Evolutionary conservation across 2,113 vertebrate species (phyloP).

Genomic region (Protomyctophum bolini): DNA sequence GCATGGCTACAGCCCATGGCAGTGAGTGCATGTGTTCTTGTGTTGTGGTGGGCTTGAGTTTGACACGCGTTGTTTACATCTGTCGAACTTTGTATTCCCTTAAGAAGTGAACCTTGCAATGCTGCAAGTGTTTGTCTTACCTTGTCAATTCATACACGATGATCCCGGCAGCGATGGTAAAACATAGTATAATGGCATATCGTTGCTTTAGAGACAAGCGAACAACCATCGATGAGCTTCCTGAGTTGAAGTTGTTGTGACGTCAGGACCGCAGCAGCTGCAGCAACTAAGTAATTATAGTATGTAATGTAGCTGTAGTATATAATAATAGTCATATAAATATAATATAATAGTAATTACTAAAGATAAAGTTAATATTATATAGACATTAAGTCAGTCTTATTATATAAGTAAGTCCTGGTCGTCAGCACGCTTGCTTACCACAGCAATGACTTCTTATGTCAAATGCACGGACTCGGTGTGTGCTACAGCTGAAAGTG

Average conservation of each 20-base stretch:
- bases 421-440: no score
- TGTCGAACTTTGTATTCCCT: neutral
- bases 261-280: no score
- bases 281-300: no score
- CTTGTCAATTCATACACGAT: slow-evolving; percentile 35
- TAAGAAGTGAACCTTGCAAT: neutral
- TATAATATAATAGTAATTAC: no score
- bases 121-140: slow-evolving; percentile 27
- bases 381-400: no score
- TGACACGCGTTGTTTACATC: no score
- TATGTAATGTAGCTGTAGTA: neutral
- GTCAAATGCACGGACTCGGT: neutral
- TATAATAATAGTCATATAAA: neutral
- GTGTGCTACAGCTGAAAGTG: neutral
- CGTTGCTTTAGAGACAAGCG: slow-evolving; percentile 48
- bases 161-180: slow-evolving; percentile 14
- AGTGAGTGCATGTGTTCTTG: no score
- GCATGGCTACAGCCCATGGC: no score
- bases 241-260: no score
- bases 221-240: neutral
- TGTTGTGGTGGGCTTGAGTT: no score
- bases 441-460: neutral
- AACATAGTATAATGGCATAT: slow-evolving; percentile 41
- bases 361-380: no score
- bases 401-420: no score